Conservation (phyloP, 2,888 invertebrate species). For the Leucophenga montana region DNA sequence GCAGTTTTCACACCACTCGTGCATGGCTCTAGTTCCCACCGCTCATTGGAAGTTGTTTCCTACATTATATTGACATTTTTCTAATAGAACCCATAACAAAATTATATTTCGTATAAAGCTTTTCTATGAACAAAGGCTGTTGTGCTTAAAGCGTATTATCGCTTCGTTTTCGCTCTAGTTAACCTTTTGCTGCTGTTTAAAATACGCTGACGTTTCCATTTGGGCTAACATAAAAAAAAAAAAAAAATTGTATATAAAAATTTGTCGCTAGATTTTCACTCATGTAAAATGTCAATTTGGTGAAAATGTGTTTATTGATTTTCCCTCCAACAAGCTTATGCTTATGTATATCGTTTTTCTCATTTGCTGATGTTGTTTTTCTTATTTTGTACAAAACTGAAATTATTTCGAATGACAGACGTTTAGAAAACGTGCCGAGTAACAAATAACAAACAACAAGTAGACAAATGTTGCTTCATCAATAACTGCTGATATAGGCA, state of each 20-base stretch:
- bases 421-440: background rate
- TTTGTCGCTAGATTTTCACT: background rate
- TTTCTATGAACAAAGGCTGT: too few relatives aligned
- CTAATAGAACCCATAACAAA: too few relatives aligned
- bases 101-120: too few relatives aligned
- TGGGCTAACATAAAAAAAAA: background rate
- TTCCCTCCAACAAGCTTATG: background rate
- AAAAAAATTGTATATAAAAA: background rate
- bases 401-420: conserved; percentile 14
- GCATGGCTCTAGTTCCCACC: too few relatives aligned
- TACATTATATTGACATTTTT: too few relatives aligned
- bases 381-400: background rate
- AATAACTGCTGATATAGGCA: too few relatives aligned
- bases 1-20: too few relatives aligned
- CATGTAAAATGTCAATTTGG: conserved; percentile 19
- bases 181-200: too few relatives aligned
- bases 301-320: conserved; percentile 18
- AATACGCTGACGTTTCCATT: background rate
- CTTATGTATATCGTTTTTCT: too few relatives aligned
- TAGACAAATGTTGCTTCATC: background rate
- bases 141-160: too few relatives aligned
- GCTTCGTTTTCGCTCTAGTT: too few relatives aligned
- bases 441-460: background rate
- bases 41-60: too few relatives aligned
- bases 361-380: background rate